Evolutionary conservation across 2,797 vertebrate genomes (phyloP), one percentile per base, ranked within the genome.

Genomic region (Syndactyla subalaris): DNA sequence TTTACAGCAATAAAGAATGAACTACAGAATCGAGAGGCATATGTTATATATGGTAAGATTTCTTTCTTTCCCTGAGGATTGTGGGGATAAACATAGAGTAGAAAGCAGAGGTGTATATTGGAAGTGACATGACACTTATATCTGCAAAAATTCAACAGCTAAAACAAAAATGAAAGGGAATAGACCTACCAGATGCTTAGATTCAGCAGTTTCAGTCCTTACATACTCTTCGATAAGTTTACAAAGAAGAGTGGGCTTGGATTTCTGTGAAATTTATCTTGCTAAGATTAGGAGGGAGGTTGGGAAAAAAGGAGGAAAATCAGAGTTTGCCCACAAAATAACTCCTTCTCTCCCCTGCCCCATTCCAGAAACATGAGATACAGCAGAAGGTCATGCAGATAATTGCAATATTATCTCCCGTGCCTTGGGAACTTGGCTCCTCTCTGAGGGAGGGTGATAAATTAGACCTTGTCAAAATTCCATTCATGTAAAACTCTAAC

Each of bases 341-440:
- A 57, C 55, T 65, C 30, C 38, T 54, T 49, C 11, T 5, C 48
- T 11, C 36, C 8, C 43, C 10, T 7, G 0, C 29, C 34, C 38
- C 34, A 66, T 73, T 58, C 72, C 62, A 92, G 85, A 51, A 89
- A 85, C 68, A 70, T 46, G 76, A 95, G 78, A 63, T 92, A 89
- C 71, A 66, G 30, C 85, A 93, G 82, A 94, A 95, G 79, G 88
- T 92, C 91, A 86, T 39, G 34, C 19, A 95, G 92, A 95, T 91
- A 93, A 89, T 57, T 85, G 38, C 51, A 93, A 88, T 78, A 78
- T 80, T 85, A 89, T 92, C 87, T 86, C 36, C 55, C 39, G 13
- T 81, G 85, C 72, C 77, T 89, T 32, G 5, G 58, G 88, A 89
- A 72, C 58, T 88, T 78, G 65, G 68, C 43, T 93, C 4, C 45